Base-by-base conservation (phyloP, 1,140 invertebrate species). In the Hypsibius dujardini region DNA sequence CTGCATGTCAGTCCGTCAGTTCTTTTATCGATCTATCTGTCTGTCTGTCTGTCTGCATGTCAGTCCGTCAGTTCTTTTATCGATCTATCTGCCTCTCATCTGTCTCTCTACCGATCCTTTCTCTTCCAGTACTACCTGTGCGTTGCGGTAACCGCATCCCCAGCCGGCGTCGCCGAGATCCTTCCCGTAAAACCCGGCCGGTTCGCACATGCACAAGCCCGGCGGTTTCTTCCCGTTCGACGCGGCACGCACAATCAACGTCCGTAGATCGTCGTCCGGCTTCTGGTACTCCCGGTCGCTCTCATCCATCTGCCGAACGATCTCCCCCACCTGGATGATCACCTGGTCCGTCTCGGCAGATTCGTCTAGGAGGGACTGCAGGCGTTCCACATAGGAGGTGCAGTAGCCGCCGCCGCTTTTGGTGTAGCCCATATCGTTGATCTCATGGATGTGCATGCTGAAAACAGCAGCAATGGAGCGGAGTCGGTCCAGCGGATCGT, bases 101-200 rank as follows among this genome's bases (percentile, higher is more conserved):
- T n/a, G n/a, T n/a, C n/a, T n/a, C n/a, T n/a, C n/a, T n/a, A n/a
- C n/a, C n/a, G n/a, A n/a, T n/a, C n/a, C n/a, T n/a, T n/a, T n/a
- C n/a, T n/a, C n/a, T n/a, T n/a, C n/a, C n/a, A n/a, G n/a, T n/a
- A n/a, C 7, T 3, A 67, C 62, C 62, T 67, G 62, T 7, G 62
- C 42, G 42, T 67, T 67, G 3, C 62, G 62, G 62, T 67, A 67
- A 42, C 62, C 62, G 45, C 62, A 67, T 67, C 62, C 62, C 62
- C 62, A 67, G 7, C 62, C 62, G 45, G 7, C 7, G 45, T 67
- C 62, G 12, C 62, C 62, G 12, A 67, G 62, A 67, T 67, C 62
- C 42, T 67, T 67, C 12, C 62, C 62, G 42, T 67, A 67, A 42
- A 67, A 67, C 42, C 42, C 62, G 7, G 3, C 42, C 3, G 12